A percentile compares a stretch with the other conserved stretches of the same genome.
These are phyloP conservation scores for Gallinago paraguaiae DNA, from an alignment of 2,113 vertebrate species.

Conservation along the genomic window DNA sequence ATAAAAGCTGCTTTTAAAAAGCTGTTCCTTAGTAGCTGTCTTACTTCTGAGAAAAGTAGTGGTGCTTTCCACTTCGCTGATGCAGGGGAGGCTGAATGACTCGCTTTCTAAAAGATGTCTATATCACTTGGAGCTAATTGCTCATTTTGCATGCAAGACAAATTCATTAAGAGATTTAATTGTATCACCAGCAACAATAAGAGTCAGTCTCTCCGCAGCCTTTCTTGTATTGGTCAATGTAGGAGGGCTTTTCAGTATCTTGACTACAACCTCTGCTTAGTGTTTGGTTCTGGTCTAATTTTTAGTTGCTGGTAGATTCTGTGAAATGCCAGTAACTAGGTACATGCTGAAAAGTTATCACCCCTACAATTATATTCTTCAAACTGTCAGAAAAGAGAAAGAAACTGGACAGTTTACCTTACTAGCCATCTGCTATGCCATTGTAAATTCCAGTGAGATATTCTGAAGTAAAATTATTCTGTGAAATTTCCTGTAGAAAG, in stretches of 20 bases:
- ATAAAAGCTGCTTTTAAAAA: not conserved
- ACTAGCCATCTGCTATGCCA: not conserved
- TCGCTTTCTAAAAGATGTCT: not conserved
- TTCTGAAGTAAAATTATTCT: not conserved
- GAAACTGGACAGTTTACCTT: not conserved
- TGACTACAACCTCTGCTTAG: not conserved
- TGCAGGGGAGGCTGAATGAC: not conserved
- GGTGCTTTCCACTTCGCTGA: not conserved
- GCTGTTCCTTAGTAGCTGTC: not conserved
- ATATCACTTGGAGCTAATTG: not conserved
- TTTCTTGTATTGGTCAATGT: not conserved
- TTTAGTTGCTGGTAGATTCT: not conserved
- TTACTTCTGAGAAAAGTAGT: not conserved
- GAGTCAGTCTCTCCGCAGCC: not conserved
- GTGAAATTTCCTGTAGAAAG: slow-evolving; percentile 42
- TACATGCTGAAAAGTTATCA: not conserved
- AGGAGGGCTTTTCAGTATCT: not conserved
- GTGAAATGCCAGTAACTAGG: not conserved
- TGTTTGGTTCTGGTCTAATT: not conserved
- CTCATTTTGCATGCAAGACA: not conserved
- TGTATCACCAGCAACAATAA: not conserved
- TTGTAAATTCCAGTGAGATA: not conserved
- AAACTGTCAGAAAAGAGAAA: not conserved
- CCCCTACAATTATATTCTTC: not conserved
- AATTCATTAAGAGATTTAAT: not conserved